phyloP scores from a whole-genome alignment of 2,888 invertebrate species.

The Eristalinus sepulchralis region DNA sequence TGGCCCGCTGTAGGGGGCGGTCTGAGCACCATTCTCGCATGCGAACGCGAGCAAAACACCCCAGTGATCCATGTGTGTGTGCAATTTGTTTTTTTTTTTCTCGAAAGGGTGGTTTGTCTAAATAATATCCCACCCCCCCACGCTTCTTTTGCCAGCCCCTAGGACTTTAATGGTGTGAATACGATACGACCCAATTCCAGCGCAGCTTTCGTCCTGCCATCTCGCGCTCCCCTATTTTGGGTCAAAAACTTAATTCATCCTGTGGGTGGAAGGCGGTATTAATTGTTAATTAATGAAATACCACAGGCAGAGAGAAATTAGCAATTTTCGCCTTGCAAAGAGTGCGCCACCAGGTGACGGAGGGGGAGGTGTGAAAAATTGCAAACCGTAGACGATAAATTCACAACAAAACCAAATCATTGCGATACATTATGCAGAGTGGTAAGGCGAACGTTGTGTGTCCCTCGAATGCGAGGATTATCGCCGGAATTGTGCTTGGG shows the following conservation, averaged over 20 bases:
- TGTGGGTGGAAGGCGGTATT: conserved; percentile 16
- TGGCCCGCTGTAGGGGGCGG: not conserved
- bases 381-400: conserved; percentile 1
- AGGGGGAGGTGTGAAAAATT: conserved; percentile 31
- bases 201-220: not conserved
- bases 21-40: conserved; percentile 16
- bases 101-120: conserved; percentile 11
- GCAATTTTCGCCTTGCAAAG: conserved; percentile 27
- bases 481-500: not conserved
- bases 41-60: not conserved
- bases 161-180: conserved; percentile 48
- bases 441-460: not conserved
- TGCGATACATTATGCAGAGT: not conserved
- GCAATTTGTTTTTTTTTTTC: no score
- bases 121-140: conserved; percentile 18
- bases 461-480: not conserved
- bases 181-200: conserved; percentile 43
- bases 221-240: not conserved
- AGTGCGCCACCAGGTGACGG: not conserved
- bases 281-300: conserved; percentile 54
- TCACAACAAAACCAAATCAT: conserved; percentile 7
- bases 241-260: not conserved
- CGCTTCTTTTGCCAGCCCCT: not conserved
- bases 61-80: not conserved
- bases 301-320: conserved; percentile 36